phyloP scores from a whole-genome alignment of 1,140 invertebrate species.

The Agraylea sexmaculata region DNA sequence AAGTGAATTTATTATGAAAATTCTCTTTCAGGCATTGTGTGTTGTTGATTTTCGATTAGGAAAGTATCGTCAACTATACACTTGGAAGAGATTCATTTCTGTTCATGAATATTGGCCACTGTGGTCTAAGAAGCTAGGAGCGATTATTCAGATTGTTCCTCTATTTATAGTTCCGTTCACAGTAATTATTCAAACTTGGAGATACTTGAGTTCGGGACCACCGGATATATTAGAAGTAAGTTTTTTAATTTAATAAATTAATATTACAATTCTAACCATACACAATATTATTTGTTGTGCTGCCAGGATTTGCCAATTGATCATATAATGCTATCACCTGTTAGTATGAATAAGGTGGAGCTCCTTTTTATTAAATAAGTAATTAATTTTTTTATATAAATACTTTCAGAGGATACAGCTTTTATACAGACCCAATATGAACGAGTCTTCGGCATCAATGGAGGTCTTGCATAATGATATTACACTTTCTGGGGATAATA shows the following conservation, averaged over 20 bases:
- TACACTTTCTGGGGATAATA: too few relatives aligned
- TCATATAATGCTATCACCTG: too few relatives aligned
- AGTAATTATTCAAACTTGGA: slow-evolving; percentile 69
- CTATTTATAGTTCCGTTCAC: slow-evolving; percentile 64
- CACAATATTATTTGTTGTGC: too few relatives aligned
- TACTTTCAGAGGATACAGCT: too few relatives aligned
- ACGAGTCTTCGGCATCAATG: too few relatives aligned
- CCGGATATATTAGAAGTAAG: slow-evolving; percentile 77
- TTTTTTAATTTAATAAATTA: slow-evolving; percentile 20
- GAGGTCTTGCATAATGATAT: too few relatives aligned
- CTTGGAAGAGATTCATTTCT: slow-evolving; percentile 46
- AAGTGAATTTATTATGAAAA: slow-evolving; percentile 2
- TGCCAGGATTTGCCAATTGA: slow-evolving; percentile 8
- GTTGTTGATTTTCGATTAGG: slow-evolving; percentile 67
- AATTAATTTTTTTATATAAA: too few relatives aligned
- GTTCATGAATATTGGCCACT: slow-evolving; percentile 53
- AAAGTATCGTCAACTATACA: slow-evolving; percentile 59
- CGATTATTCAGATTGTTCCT: slow-evolving; percentile 63
- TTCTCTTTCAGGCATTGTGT: slow-evolving; percentile 50
- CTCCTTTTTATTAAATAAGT: too few relatives aligned
- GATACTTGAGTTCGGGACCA: slow-evolving; percentile 70
- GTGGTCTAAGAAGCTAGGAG: slow-evolving; percentile 66
- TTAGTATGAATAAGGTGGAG: too few relatives aligned
- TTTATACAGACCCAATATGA: too few relatives aligned
- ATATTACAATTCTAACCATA: too few relatives aligned